Base-by-base conservation (phyloP, 2,113 vertebrate species). In the Epinephelus lanceolatus region DNA sequence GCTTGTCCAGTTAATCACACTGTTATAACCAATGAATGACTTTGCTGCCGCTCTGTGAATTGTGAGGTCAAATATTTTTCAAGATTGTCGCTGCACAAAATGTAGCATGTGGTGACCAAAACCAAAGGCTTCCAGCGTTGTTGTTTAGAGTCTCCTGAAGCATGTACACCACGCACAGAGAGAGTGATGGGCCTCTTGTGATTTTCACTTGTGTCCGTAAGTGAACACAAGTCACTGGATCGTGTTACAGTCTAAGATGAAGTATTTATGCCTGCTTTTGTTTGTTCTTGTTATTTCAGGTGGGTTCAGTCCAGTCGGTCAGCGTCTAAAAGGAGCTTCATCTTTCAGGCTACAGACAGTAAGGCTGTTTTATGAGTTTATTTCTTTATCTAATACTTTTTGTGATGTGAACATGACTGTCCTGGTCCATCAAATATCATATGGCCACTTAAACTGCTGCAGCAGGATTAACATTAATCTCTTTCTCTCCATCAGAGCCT, bases 321-420 rank as follows among this genome's bases (percentile, higher is more conserved):
- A 95, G 75, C 92, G 92, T 90, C 93, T 94, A 67, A 95, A 90
- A 94, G 94, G 66, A 87, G 80, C 91, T 37, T 93, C 95, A 53
- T 95, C 96, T 83, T 80, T 93, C 78, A 93, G 86, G 91, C 94
- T 95, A 51, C 96, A 96, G 89, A 93, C 40, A 94, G 98, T 98
- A 95, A 97, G 95, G 47, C 23, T 45, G 42, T 45, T 42, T 42
- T 45, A 2, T 45, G 3, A 9, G 21, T 21, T 61, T 30, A 25
- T 23, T 19, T 18, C 18, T 11, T 33, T 2, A 23, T 63, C 40
- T 55, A 21, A 6, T 30, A 5, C 25, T 60, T 17, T 71, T 70
- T 17, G 8, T 19, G 8, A 13, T 52, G 45, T 27, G 11, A 18
- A 19, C 5, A 23, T 66, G 30, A 23, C 21, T 18, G 47, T 12